Percentiles rank a stretch among this genome's conserved stretches.
Conservation (phyloP, 2,888 invertebrate genomes). For the Prosopocoilus inquinatus region DNA sequence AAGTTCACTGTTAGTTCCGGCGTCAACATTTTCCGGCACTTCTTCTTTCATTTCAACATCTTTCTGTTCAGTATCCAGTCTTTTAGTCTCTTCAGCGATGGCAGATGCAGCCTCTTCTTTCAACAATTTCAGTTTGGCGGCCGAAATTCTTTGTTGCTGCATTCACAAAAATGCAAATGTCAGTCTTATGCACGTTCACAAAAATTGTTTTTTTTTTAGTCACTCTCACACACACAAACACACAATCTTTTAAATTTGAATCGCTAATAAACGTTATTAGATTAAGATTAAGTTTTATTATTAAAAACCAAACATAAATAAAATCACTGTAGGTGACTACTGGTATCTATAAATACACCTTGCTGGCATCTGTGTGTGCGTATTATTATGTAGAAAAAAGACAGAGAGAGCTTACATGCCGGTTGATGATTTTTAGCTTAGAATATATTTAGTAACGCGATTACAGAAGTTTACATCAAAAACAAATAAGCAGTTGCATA, state of each 20-base stretch:
- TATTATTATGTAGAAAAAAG: conserved; percentile 14
- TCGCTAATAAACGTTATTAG: conserved; percentile 13
- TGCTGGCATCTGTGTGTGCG: conserved; percentile 16
- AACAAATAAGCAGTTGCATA: neutral
- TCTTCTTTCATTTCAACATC: conserved; percentile 21
- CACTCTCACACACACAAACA: conserved; percentile 12
- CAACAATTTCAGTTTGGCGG: conserved; percentile 36
- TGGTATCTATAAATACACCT: conserved; percentile 18
- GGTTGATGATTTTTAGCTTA: conserved; percentile 4
- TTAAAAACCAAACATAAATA: conserved; percentile 20
- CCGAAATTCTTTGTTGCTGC: conserved; percentile 39
- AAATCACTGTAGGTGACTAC: conserved; percentile 20
- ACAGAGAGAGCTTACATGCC: conserved; percentile 15
- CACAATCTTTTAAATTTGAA: conserved; percentile 14
- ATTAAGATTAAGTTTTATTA: conserved; percentile 12
- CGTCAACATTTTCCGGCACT: conserved; percentile 15
- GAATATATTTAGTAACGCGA: conserved; percentile 2
- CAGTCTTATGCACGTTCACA: conserved; percentile 15
- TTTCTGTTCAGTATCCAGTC: conserved; percentile 13
- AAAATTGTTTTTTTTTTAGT: neutral
- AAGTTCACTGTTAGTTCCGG: conserved; percentile 38
- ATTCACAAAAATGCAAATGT: conserved; percentile 38
- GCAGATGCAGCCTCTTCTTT: conserved; percentile 32
- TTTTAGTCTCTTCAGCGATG: conserved; percentile 26
- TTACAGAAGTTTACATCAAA: neutral